Evolutionary conservation across 2,888 invertebrate genomes (phyloP).

Genomic region (Lithophane ornitopus): DNA sequence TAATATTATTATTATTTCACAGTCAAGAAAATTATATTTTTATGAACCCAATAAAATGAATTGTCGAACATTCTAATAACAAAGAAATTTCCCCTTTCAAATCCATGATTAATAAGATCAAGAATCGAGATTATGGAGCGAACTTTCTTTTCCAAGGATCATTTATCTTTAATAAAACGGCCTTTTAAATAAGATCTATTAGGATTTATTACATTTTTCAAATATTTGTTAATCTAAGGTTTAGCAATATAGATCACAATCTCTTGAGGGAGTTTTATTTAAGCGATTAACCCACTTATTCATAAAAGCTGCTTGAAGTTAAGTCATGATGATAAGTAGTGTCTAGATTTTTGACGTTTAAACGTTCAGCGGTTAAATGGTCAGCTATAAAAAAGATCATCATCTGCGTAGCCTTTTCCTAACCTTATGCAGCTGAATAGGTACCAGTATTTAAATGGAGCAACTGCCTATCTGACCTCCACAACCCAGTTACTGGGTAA

Average conservation of each 20-base stretch:
- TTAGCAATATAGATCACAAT: constrained; percentile 5
- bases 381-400: no score
- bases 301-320: no score
- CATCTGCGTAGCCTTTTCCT: no score
- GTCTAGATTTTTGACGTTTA: no score
- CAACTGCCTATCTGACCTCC: no score
- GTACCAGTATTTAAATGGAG: no score
- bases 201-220: constrained; percentile 16
- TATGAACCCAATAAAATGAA: constrained; percentile 29
- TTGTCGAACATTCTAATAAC: constrained; percentile 37
- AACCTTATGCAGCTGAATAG: no score
- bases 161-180: constrained; percentile 42
- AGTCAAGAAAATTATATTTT: neutral
- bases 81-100: constrained; percentile 51
- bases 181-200: constrained; percentile 33
- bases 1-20: neutral
- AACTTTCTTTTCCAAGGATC: constrained; percentile 37
- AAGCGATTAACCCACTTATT: no score
- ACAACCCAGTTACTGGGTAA: no score
- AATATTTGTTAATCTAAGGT: constrained; percentile 20
- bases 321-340: no score
- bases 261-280: constrained; percentile 1
- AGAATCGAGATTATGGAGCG: constrained; percentile 39
- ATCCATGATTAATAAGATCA: constrained; percentile 47
- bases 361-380: no score